Evolutionary conservation across 2,113 vertebrate species (phyloP).

Genomic region (Lasiurus borealis): DNA sequence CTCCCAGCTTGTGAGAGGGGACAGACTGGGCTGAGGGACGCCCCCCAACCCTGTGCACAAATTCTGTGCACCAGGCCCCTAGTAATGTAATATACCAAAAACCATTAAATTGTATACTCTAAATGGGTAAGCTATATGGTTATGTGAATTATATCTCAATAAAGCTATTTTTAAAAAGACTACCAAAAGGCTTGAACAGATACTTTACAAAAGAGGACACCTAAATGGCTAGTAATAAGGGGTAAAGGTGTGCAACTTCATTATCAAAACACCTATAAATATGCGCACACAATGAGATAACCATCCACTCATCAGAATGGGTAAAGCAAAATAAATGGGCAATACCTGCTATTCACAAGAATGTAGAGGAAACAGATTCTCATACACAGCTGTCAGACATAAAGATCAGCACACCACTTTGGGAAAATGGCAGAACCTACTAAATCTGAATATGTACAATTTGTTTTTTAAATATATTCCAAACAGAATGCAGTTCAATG

Average conservation of each 20-base stretch:
- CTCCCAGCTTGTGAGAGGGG: no score
- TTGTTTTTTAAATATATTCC: not conserved
- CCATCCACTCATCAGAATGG: not conserved
- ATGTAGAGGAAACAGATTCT: not conserved
- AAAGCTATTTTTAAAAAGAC: not conserved
- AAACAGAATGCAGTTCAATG: not conserved
- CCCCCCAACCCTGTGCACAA: no score
- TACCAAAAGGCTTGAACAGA: not conserved
- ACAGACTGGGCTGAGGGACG: no score
- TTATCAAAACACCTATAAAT: not conserved
- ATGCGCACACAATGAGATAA: not conserved
- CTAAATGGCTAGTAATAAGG: not conserved
- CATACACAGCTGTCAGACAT: not conserved
- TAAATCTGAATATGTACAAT: not conserved
- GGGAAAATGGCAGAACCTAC: not conserved
- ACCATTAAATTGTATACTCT: not conserved
- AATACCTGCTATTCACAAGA: not conserved
- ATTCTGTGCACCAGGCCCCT: no score
- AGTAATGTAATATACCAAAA: slow-evolving; percentile 28
- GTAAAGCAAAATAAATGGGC: not conserved
- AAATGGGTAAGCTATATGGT: not conserved
- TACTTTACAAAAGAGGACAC: not conserved
- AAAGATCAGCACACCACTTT: not conserved
- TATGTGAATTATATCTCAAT: not conserved
- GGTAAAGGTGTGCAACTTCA: not conserved